Percentiles rank a stretch among this genome's conserved stretches.
These are phyloP conservation scores for Micrastur ruficollis DNA, from an alignment of 2,797 vertebrate genomes.

Conservation along the genomic window DNA sequence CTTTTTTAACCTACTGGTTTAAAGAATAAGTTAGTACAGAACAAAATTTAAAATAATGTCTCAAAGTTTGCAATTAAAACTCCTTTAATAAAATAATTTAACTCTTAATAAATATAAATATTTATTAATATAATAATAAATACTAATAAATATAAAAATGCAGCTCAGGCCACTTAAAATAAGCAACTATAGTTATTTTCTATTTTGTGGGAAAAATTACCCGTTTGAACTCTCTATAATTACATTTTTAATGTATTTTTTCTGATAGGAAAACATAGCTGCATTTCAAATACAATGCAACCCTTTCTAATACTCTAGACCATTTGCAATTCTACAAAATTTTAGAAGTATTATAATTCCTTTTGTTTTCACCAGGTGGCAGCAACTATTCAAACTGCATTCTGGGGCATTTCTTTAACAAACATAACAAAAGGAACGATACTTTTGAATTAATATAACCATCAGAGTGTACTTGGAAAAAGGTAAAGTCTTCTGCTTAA, in stretches of 20 bases:
- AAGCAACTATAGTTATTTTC: not conserved
- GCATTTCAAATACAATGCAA: not conserved
- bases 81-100: not conserved
- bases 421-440: not conserved
- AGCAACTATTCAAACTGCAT: not conserved
- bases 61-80: not conserved
- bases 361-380: constrained; percentile 41
- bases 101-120: not conserved
- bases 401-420: not conserved
- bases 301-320: not conserved
- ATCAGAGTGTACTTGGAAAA: not conserved
- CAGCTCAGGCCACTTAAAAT: not conserved
- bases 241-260: not conserved
- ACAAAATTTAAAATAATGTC: not conserved
- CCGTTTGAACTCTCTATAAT: not conserved
- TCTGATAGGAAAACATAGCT: not conserved
- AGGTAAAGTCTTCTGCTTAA: not conserved
- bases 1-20: not conserved
- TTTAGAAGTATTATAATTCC: not conserved
- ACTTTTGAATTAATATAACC: not conserved
- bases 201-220: not conserved
- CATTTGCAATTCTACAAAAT: not conserved
- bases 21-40: not conserved
- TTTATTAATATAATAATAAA: too few relatives aligned
- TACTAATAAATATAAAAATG: not conserved